Base-by-base conservation (phyloP, 2,113 vertebrate species). In the Porphyrio hochstetteri region DNA sequence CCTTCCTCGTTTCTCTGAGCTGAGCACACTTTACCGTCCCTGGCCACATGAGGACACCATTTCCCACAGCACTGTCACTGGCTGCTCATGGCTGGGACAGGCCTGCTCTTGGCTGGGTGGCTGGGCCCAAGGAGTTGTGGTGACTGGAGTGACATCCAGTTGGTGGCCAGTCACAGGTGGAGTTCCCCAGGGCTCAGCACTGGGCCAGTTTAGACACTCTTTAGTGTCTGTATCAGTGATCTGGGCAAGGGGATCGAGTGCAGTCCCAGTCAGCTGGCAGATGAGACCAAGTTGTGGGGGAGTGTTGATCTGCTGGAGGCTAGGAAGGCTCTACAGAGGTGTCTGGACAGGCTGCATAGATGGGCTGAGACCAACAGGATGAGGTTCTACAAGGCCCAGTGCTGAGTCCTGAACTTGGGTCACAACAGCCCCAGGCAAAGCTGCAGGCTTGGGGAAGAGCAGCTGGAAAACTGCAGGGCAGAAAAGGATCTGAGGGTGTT, bases 281-380 rank as follows among this genome's bases (percentile, higher is more conserved):
- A 6, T 2, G 14, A 1, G 4, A 1, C 27, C 3, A 21, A 12
- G 21, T 0, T 57, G 15, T 1, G 21, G 2, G 2, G 5, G 3
- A 67, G 6, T 6, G 24, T 8, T 4, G n/a, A 24, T 38, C 7
- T 69, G 24, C 61, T 53, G 8, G 15, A 25, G 21, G 44, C 16
- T 29, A 46, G 28, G 52, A 28, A 53, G 24, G 52, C 25, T 28
- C 52, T 63, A 11, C 65, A 78, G 48, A 59, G 33, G 16, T 9
- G 11, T 53, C 40, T 16, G 46, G 3, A 25, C 50, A 56, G 11
- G 56, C 20, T 56, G 61, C n/a, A 38, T 50, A 7, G 1, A 18
- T 35, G 31, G 50, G 16, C 42, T 0, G 0, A 42, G 29, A 6
- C 15, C 18, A 19, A 0, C 0, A 1, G 25, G 16, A 21, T 48